These are phyloP conservation scores for Enteromius argenteus DNA, from an alignment of 2,797 vertebrate species.

Conservation along the genomic window DNA sequence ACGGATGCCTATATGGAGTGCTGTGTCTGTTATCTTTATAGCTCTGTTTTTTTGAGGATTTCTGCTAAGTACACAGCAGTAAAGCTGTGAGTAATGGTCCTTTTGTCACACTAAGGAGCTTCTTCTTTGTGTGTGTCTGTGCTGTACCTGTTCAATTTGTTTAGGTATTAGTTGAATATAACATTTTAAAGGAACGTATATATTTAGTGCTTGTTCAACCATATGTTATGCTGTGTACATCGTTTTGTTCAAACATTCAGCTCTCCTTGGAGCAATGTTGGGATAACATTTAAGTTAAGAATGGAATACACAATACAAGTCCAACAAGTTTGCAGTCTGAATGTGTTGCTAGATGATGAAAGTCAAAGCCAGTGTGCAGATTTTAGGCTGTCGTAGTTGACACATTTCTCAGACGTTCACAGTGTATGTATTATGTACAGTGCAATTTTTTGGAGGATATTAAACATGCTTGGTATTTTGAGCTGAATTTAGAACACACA, in stretches of 20 bases:
- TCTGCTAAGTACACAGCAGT: conserved; percentile 65
- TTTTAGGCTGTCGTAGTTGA: neutral
- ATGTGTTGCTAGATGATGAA: neutral
- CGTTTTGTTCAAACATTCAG: neutral
- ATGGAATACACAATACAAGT: neutral
- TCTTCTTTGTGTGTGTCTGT: neutral
- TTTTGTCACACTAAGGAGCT: conserved; percentile 14
- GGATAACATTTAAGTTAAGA: neutral
- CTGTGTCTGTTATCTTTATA: conserved; percentile 77
- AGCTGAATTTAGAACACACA: conserved; percentile 22
- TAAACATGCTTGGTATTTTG: neutral
- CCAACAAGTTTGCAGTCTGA: neutral
- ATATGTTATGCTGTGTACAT: neutral
- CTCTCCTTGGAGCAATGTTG: neutral
- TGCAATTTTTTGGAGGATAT: neutral
- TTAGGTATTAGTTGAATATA: neutral
- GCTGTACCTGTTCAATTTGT: neutral
- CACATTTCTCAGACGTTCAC: neutral
- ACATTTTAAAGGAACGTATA: neutral
- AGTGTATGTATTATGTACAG: neutral
- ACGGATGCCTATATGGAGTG: conserved; percentile 61
- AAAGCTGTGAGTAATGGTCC: conserved; percentile 50
- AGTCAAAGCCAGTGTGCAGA: neutral
- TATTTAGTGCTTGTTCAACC: neutral
- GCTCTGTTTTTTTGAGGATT: conserved; percentile 74